Base-by-base conservation (phyloP, 1,140 invertebrate species). In the Antheraea pernyi region DNA sequence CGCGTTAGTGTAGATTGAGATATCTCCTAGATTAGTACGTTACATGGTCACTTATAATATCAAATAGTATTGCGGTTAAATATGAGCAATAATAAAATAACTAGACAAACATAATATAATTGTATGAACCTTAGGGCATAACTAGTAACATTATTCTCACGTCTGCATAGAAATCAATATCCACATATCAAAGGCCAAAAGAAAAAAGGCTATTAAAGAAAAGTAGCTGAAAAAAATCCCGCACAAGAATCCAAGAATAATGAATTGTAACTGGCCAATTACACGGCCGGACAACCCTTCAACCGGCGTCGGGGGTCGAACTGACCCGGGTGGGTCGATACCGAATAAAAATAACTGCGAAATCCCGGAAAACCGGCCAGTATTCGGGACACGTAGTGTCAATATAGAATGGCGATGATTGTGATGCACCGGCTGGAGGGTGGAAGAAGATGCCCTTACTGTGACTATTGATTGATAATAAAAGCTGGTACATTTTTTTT, bases 181-280 rank as follows among this genome's bases (percentile, higher is more conserved):
- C 4, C 22, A 30, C 22, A 30, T 30, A 30, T 30, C 1, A 30
- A 30, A 2, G 22, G 1, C 4, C 16, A 53, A 53, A 53, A 53
- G 16, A 16, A 53, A 53, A 16, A 1, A 16, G 16, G 5, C 5
- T 53, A 53, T 13, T n/a, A 6, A 13, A 53, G 4, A 53, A 53
- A 53, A 53, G 16, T 10, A 11, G 16, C 39, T 11, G 13, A 53
- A 16, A 53, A n/a, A 53, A 53, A 53, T 53, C 46, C 16, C 16
- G 46, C 16, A 53, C 13, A 53, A 53, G 46, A 67, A 59, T 60
- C n/a, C 63, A n/a, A 18, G 58, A 78, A 81, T 90, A 91, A 90
- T 91, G 89, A 91, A 89, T 89, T 86, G 85, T 89, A 89, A 91
- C 84, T 86, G 80, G 82, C 76, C 89, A 89, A 89, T 91, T 90